Evolutionary conservation across 53 echinoderm and acorn worm species (phyloP), one percentile per base, ranked within the genome.

Genomic region (Hippasteria phrygiana): DNA sequence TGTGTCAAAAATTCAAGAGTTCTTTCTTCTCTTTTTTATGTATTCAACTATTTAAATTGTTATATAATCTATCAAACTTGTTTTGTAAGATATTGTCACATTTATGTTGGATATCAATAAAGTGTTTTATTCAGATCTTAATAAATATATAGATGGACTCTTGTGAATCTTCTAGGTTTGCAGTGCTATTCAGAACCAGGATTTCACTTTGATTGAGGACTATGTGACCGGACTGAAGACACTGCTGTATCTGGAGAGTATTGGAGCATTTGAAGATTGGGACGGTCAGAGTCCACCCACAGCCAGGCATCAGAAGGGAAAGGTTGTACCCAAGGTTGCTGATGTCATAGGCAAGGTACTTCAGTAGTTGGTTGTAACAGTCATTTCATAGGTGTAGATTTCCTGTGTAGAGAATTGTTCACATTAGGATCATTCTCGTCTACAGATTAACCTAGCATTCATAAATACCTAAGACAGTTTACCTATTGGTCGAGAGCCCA

Each of bases 161-260:
- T 5, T 63, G 5, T 63, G 7, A 9, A 33, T n/a, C 71, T 1
- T 39, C 18, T 28, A 98, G 99, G 94, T 98, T 29, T 95, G 99
- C 90, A 98, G 99, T 81, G 95, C 99, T 0, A 80, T 98, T 6
- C 99, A 98, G 90, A 98, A 98, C 93, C 99, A 98, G 65, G 99
- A 98, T 74, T 98, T 94, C 74, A 98, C 99, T 1, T 33, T 98
- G 73, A 94, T 96, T 14, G 99, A 98, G 63, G 99, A 98, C 87
- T 98, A 98, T 89, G 89, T 93, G 38, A 90, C 93, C 12, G 99
- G 99, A 2, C 89, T 98, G 73, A 88, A 98, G 88, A 83, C 99
- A 1, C 77, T 98, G 77, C 94, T 98, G 71, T 97, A 97, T 82
- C 88, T 97, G 1, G 59, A 94, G 28, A 97, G 95, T 40, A 47